Base-by-base conservation (phyloP, 1,140 invertebrate species). In the Pogonomyrmex californicus region DNA sequence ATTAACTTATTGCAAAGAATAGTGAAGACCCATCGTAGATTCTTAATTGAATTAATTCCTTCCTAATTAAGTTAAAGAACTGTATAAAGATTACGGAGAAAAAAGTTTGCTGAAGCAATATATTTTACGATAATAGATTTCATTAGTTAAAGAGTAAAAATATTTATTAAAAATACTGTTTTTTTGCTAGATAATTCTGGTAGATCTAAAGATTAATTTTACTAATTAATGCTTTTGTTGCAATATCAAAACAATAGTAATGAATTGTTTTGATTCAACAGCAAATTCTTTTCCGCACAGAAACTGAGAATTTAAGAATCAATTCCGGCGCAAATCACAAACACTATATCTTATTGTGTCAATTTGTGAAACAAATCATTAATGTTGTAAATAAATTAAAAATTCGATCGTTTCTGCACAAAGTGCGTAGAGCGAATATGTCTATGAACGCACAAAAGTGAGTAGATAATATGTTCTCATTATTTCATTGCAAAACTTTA, bases 391-490 rank as follows among this genome's bases (percentile, higher is more conserved):
- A 44, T 10, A 58, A 41, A 38, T 70, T 75, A 2, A 14, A 1
- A 66, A 66, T 36, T 77, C 4, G 51, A 41, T 75, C 17, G 17
- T 77, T n/a, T 36, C 30, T 14, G 30, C 7, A 17, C 58, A 17
- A 78, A 78, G 58, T 36, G 7, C 38, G 3, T 10, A 63, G 10
- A 54, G 6, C 23, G 23, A 23, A 23, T 23, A 23, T 23, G 23
- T 23, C 23, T 23, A 23, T 41, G 17, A 6, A 63, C 14, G 41
- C 5, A 33, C 4, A 78, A 78, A 63, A 30, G 76, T 44, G 14
- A 77, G 9, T 78, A 33, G 44, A 2, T 77, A 77, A 76, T 54
- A 1, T 58, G 75, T 49, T 63, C 44, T 78, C 44, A 49, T 47
- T 81, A 41, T n/a, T 38, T 68, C 33, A 33, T 41, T 30, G 65